Conservation (phyloP, 2,888 invertebrate genomes). For the Ectropis crepuscularia region DNA sequence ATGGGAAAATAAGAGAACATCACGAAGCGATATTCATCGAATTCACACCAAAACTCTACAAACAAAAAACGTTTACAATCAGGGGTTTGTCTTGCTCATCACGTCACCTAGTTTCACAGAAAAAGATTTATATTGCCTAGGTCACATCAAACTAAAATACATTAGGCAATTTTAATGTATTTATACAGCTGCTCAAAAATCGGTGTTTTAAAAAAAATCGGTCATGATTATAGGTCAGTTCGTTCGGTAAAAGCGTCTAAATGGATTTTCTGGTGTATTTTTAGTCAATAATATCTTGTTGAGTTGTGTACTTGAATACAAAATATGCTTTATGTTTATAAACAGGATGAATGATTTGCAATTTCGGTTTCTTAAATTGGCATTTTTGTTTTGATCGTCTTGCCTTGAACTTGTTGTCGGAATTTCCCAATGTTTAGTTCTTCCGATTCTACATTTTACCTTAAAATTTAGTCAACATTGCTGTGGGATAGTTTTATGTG, state of each 20-base stretch:
- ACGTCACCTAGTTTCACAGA: too few species aligned
- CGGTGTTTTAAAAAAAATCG: conserved; percentile 6
- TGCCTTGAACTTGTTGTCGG: background rate
- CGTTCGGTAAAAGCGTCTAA: conserved; percentile 10
- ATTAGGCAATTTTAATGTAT: background rate
- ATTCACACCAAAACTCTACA: too few species aligned
- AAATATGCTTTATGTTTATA: background rate
- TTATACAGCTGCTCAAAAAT: conserved; percentile 11
- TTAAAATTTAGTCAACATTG: background rate
- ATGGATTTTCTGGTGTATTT: conserved; percentile 10
- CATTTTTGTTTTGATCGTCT: background rate
- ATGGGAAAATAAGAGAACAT: too few species aligned
- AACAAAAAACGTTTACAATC: too few species aligned
- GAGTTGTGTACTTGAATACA: conserved; percentile 1
- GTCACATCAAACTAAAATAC: background rate
- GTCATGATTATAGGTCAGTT: conserved; percentile 21
- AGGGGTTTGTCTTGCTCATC: too few species aligned
- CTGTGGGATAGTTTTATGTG: background rate
- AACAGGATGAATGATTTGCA: too few species aligned
- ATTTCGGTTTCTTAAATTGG: too few species aligned
- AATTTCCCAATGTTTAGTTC: too few species aligned
- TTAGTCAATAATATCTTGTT: conserved; percentile 2
- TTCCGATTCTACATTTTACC: too few species aligned
- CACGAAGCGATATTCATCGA: too few species aligned
- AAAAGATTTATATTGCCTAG: background rate